Evolutionary conservation across 2,888 invertebrate species (phyloP), one percentile per base, ranked within the genome.

Genomic region (Andrena dorsata): DNA sequence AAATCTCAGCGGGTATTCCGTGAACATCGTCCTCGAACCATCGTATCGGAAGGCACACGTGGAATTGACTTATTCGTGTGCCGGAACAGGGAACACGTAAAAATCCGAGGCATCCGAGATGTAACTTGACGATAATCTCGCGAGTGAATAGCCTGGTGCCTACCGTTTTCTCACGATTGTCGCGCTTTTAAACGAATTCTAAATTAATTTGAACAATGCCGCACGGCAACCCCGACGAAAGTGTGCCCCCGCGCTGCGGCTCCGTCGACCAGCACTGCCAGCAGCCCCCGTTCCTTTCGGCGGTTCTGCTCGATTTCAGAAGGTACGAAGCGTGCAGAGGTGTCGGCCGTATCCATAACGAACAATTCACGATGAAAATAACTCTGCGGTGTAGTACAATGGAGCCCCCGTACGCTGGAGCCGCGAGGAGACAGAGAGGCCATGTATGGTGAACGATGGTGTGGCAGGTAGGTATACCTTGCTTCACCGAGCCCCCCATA

Each of bases 361-460:
- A 74, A 86, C 85, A 86, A 89, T 89, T 86, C 80, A 86, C 69
- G 80, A 84, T 84, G 86, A 82, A 82, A 88, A 87, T 86, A 90
- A 84, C 83, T 86, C 82, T 69, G 70, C 68, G 82, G 72, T 80
- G 82, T 77, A 69, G 74, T 80, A 89, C 88, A 90, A 90, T 88
- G 76, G 83, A 80, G 82, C 82, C 86, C 83, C 80, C 82, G 86
- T 75, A 82, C 65, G 76, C 61, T 69, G 66, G 77, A 41, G 47
- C 76, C 71, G 53, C 79, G 49, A 76, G 71, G 75, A 86, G 81
- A 87, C 87, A 85, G 88, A 82, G 88, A 71, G 82, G 80, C 88
- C 83, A 84, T 87, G 86, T 83, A 86, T 82, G 88, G 88, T 83
- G 84, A 87, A 86, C 81, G 87, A 88, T 86, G 84, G 84, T 78